Conservation (phyloP, 2,113 vertebrate species). For the Sakesphorus luctuosus region DNA sequence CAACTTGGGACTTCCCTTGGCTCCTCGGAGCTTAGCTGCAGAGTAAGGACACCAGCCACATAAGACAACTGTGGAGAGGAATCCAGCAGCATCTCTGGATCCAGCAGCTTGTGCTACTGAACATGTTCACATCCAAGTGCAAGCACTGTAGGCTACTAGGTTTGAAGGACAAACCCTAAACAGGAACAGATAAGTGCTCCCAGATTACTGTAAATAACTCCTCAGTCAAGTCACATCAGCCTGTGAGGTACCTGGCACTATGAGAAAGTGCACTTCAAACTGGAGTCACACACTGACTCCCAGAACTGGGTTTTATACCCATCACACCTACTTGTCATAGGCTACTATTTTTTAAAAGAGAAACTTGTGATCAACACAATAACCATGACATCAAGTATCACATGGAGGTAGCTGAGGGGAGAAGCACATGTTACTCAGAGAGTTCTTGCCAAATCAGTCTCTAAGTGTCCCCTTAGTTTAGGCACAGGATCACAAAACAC, state of each 20-base stretch:
- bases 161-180: neutral
- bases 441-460: neutral
- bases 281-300: neutral
- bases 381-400: neutral
- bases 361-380: neutral
- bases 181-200: neutral
- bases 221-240: neutral
- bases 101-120: accelerated
- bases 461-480: neutral
- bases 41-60: neutral
- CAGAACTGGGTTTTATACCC: neutral
- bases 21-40: neutral
- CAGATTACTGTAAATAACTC: neutral
- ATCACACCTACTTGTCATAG: neutral
- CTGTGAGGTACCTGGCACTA: neutral
- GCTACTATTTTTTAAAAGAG: neutral
- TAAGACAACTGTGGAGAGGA: neutral
- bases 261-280: neutral
- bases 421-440: neutral
- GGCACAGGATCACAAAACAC: neutral
- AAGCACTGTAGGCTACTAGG: neutral
- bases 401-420: neutral
- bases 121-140: neutral
- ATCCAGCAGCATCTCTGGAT: neutral
- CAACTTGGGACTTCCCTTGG: neutral